Conservation (phyloP, 2,888 invertebrate genomes). For the Folsomia candida region DNA sequence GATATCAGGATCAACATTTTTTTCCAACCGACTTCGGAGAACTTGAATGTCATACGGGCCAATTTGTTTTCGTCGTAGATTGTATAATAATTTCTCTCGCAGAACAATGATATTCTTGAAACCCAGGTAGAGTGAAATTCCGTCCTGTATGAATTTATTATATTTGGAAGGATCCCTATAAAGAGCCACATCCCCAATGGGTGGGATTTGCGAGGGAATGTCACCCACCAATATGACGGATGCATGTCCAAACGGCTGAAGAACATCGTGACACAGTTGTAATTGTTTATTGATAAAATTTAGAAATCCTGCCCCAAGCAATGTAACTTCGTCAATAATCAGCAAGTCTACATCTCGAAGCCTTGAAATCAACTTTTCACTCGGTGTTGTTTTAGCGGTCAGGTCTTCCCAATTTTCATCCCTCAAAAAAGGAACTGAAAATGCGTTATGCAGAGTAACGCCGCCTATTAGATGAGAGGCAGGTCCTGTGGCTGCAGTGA, state of each 20-base stretch:
- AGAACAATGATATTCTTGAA: neutral
- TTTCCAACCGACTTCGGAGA: neutral
- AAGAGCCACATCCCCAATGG: neutral
- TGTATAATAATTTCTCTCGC: neutral
- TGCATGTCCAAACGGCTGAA: neutral
- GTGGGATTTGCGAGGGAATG: neutral
- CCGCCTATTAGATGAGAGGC: neutral
- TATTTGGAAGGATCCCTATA: neutral
- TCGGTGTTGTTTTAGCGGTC: neutral
- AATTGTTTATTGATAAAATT: neutral
- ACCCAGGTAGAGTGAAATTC: neutral
- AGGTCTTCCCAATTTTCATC: neutral
- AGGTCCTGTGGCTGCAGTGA: neutral
- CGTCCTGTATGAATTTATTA: neutral
- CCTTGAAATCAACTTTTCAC: neutral
- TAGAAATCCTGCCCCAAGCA: neutral
- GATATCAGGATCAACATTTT: neutral
- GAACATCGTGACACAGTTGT: neutral
- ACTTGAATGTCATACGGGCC: neutral
- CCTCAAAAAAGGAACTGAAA: neutral
- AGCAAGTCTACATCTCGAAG: neutral
- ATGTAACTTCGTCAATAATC: conserved; percentile 1
- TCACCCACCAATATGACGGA: neutral
- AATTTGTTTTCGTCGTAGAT: neutral
- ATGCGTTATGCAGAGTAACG: neutral